These are phyloP conservation scores for Paedocypris sp. DNA, from an alignment of 2,113 vertebrate species.

Conservation along the genomic window DNA sequence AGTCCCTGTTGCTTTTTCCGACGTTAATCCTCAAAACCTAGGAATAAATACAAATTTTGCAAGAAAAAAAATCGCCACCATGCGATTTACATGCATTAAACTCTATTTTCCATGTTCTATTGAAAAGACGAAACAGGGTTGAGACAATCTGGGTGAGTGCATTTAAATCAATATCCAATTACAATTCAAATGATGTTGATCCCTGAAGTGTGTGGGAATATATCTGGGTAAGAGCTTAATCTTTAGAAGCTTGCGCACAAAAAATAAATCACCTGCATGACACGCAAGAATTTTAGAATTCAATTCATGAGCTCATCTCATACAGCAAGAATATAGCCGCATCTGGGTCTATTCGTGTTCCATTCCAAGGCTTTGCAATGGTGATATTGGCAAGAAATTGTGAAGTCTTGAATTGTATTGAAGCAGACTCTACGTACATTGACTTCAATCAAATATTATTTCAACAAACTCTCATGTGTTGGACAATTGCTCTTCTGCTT, in stretches of 20 bases:
- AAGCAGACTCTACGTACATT: too few relatives aligned
- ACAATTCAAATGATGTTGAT: not conserved
- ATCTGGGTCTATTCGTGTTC: too few relatives aligned
- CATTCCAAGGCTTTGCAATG: too few relatives aligned
- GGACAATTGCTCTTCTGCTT: constrained; percentile 6
- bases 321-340: too few relatives aligned
- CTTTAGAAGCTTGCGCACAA: too few relatives aligned
- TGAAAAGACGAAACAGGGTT: not conserved
- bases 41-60: not conserved
- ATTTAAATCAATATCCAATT: constrained; percentile 10
- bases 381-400: too few relatives aligned
- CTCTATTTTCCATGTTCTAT: not conserved
- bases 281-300: too few relatives aligned
- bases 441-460: too few relatives aligned
- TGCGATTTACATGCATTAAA: not conserved
- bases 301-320: too few relatives aligned
- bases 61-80: not conserved
- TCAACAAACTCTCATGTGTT: not conserved
- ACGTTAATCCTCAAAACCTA: not conserved
- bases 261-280: too few relatives aligned
- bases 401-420: too few relatives aligned
- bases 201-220: not conserved
- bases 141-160: not conserved
- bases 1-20: not conserved
- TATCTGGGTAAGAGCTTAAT: too few relatives aligned